phyloP scores from a whole-genome alignment of 92 coral and sea anemone species.

The Montipora capitata region DNA sequence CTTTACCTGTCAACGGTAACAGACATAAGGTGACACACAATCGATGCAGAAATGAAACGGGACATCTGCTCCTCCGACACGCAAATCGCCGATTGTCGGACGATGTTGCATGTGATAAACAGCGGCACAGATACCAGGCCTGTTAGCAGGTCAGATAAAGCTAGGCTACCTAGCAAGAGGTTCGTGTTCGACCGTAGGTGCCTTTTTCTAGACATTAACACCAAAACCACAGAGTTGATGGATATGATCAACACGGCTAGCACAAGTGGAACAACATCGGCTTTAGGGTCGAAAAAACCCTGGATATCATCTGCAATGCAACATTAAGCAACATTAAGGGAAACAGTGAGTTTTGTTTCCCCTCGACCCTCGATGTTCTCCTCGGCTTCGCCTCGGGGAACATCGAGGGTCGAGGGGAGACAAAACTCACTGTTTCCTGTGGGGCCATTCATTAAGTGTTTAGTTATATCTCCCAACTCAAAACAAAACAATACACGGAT shows the following conservation, averaged over 20 bases:
- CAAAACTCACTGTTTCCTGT: too few species aligned
- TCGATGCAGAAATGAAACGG: conserved; percentile 75
- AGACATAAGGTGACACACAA: conserved; percentile 67
- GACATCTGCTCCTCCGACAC: conserved; percentile 62
- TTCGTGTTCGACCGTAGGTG: conserved; percentile 78
- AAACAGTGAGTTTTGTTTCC: too few species aligned
- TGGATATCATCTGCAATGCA: too few species aligned
- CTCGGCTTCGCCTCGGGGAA: too few species aligned
- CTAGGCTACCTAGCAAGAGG: conserved; percentile 85
- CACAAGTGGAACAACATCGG: conserved; percentile 73
- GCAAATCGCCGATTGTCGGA: conserved; percentile 60
- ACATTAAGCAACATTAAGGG: too few species aligned
- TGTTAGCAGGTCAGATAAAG: conserved; percentile 81
- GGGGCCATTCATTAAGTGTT: too few species aligned
- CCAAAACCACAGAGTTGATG: conserved; percentile 69
- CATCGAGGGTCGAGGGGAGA: too few species aligned
- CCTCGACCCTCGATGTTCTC: too few species aligned
- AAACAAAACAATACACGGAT: too few species aligned
- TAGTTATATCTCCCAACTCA: too few species aligned
- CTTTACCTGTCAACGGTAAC: conserved; percentile 71
- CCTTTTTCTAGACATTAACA: conserved; percentile 59
- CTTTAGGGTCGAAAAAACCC: conserved; percentile 52
- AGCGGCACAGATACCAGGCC: conserved; percentile 82
- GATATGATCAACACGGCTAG: conserved; percentile 68
- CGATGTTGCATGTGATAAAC: conserved; percentile 69